These are phyloP conservation scores for Echinarachnius parma DNA, from an alignment of 53 echinoderm and acorn worm species.

Conservation along the genomic window DNA sequence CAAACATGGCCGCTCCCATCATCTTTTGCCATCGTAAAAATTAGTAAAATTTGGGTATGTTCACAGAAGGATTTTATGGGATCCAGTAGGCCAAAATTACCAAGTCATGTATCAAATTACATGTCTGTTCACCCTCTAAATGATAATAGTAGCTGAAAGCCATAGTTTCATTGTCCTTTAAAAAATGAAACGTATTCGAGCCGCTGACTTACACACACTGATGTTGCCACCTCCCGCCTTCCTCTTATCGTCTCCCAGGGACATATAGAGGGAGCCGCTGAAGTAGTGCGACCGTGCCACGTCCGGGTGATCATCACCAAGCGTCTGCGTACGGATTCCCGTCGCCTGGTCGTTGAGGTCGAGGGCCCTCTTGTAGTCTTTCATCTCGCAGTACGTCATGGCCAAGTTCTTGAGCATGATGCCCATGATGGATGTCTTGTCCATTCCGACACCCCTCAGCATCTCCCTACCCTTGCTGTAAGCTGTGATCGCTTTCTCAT, in stretches of 20 bases:
- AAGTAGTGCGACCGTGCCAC: slow-evolving; percentile 69
- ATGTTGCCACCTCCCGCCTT: neutral
- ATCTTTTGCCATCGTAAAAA: too few relatives aligned
- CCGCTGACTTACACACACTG: neutral
- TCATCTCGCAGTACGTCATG: slow-evolving; percentile 79
- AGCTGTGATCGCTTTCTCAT: slow-evolving; percentile 10
- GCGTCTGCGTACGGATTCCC: slow-evolving; percentile 25
- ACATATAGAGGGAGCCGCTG: slow-evolving; percentile 59
- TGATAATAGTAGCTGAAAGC: too few relatives aligned
- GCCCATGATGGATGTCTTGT: slow-evolving; percentile 28
- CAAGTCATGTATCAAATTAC: too few relatives aligned
- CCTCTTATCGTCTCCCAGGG: slow-evolving; percentile 9
- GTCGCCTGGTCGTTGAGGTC: slow-evolving; percentile 36
- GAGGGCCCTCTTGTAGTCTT: slow-evolving; percentile 62
- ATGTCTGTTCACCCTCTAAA: too few relatives aligned
- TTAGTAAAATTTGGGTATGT: too few relatives aligned
- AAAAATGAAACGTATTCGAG: neutral
- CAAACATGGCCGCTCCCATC: too few relatives aligned
- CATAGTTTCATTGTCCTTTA: too few relatives aligned
- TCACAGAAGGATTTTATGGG: too few relatives aligned
- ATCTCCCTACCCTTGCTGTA: slow-evolving; percentile 7
- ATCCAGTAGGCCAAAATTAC: too few relatives aligned
- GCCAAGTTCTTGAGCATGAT: slow-evolving; percentile 53
- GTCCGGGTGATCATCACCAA: slow-evolving; percentile 54
- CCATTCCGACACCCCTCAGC: slow-evolving; percentile 15